These are phyloP conservation scores for Macrosteles quadrilineatus DNA, from an alignment of 1,140 invertebrate species.

Conservation along the genomic window DNA sequence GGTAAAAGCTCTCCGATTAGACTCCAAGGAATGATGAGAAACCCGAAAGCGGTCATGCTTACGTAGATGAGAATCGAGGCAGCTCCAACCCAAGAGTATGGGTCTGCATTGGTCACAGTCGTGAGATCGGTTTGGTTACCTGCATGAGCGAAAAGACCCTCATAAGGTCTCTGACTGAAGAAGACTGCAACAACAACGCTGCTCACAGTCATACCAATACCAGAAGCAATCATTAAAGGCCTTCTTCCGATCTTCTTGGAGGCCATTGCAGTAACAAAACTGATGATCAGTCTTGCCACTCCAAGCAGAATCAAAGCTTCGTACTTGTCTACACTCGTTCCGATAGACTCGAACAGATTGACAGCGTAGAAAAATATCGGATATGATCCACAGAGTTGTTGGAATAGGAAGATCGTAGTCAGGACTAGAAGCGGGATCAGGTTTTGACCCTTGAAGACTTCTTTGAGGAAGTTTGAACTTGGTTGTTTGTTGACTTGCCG, in stretches of 20 bases:
- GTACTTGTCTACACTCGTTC: constrained; percentile 51
- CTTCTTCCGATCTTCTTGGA: constrained; percentile 58
- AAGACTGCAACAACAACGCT: constrained; percentile 18
- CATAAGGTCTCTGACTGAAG: background rate
- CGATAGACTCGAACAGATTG: constrained; percentile 56
- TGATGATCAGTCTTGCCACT: constrained; percentile 55
- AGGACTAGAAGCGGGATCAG: constrained; percentile 58
- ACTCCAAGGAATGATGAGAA: constrained; percentile 65
- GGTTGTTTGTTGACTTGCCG: background rate
- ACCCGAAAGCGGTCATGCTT: constrained; percentile 57
- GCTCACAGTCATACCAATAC: constrained; percentile 54
- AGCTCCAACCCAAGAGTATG: constrained; percentile 35
- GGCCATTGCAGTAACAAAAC: constrained; percentile 52
- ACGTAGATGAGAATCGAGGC: constrained; percentile 55
- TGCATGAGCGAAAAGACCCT: too few relatives aligned
- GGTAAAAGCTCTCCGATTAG: constrained; percentile 55
- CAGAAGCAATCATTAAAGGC: constrained; percentile 55
- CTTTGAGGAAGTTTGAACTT: background rate
- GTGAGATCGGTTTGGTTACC: too few relatives aligned
- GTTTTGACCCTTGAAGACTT: constrained; percentile 45
- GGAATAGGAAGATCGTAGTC: constrained; percentile 55
- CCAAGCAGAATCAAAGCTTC: constrained; percentile 55
- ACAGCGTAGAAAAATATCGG: constrained; percentile 70
- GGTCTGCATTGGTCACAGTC: too few relatives aligned
- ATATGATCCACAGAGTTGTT: constrained; percentile 62